A percentile compares a stretch with the other conserved stretches of the same genome.
Evolutionary conservation across 1,140 invertebrate genomes (phyloP).

Genomic region (Lutraria rhynchaena): DNA sequence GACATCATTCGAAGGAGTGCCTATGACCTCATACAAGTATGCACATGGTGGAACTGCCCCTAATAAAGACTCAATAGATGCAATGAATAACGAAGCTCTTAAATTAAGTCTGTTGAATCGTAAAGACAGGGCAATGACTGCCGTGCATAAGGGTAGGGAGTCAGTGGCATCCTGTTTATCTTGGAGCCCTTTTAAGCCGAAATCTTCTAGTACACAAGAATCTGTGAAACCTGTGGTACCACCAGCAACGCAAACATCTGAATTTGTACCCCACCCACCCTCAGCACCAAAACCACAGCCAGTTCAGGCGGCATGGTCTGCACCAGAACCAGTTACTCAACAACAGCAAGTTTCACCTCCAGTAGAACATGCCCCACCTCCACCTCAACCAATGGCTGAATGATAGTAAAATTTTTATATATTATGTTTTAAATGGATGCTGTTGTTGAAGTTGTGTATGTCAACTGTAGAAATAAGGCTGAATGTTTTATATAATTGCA

Average conservation of each 20-base stretch:
- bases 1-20: constrained; percentile 75
- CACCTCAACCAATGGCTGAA: constrained; percentile 1
- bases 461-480: too few species aligned
- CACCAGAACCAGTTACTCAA: constrained; percentile 30
- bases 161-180: constrained; percentile 77
- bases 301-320: constrained; percentile 28
- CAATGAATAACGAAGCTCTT: constrained; percentile 74
- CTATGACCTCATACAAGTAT: constrained; percentile 78
- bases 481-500: too few species aligned
- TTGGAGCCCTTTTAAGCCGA: constrained; percentile 66
- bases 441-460: too few species aligned
- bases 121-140: constrained; percentile 69
- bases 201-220: constrained; percentile 1
- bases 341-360: constrained; percentile 14
- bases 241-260: constrained; percentile 49
- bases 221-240: constrained; percentile 29
- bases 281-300: constrained; percentile 45
- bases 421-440: too few species aligned
- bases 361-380: constrained; percentile 8
- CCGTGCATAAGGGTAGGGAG: constrained; percentile 65
- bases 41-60: constrained; percentile 72
- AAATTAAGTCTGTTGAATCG: constrained; percentile 69
- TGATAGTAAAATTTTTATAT: too few species aligned
- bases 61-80: constrained; percentile 70
- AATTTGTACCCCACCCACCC: constrained; percentile 58